A percentile compares a stretch with the other conserved stretches of the same genome.
Conservation (phyloP, 2,113 vertebrate genomes). For the Plecotus auritus region DNA sequence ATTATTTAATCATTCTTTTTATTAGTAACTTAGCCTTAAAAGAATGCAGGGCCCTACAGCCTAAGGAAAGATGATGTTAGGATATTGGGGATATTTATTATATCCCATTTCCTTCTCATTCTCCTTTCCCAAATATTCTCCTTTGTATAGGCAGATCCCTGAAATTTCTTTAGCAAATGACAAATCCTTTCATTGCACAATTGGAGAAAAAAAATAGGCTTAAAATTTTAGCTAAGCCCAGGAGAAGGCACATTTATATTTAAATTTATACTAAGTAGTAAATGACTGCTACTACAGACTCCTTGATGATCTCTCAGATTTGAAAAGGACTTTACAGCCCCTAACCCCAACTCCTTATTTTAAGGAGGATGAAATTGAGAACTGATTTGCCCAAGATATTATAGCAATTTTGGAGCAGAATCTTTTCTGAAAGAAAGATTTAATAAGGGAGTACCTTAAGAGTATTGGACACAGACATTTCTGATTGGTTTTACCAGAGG, state of each 20-base stretch:
- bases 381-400: slow-evolving; percentile 11
- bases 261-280: slow-evolving; percentile 33
- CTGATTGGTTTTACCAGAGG: neutral
- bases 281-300: slow-evolving; percentile 18
- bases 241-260: neutral
- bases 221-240: slow-evolving; percentile 25
- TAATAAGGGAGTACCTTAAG: neutral
- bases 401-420: neutral
- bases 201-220: neutral
- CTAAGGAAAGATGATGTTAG: neutral
- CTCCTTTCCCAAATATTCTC: slow-evolving; percentile 2
- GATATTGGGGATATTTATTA: slow-evolving; percentile 5
- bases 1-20: slow-evolving; percentile 14
- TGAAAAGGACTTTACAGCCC: neutral
- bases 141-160: neutral
- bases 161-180: slow-evolving; percentile 22
- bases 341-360: neutral
- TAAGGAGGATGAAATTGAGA: neutral
- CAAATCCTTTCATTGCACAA: neutral
- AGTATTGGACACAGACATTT: neutral
- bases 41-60: neutral
- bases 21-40: slow-evolving; percentile 30
- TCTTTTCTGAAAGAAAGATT: neutral
- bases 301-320: neutral
- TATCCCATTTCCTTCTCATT: neutral